A percentile compares a stretch with the other conserved stretches of the same genome.
Conservation (phyloP, 2,888 invertebrate genomes). For the Chironomus tentans region DNA sequence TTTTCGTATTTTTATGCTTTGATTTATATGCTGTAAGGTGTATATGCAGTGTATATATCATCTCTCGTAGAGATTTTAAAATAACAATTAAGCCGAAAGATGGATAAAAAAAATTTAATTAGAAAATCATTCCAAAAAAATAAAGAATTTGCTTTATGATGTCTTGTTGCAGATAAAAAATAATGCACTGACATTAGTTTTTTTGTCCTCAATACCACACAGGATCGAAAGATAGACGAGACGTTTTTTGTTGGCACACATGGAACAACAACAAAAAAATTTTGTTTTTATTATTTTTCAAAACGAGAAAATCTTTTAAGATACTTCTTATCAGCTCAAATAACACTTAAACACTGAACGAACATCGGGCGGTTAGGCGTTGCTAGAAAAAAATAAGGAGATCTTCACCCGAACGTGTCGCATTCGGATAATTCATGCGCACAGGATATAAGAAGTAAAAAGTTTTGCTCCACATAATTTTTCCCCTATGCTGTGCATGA, state of each 20-base stretch:
- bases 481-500: background rate
- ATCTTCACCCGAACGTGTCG: background rate
- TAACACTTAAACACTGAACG: slow-evolving; percentile 9
- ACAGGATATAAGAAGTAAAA: background rate
- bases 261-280: background rate
- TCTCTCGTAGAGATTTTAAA: too few species aligned
- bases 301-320: background rate
- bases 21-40: background rate
- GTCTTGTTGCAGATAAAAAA: too few species aligned
- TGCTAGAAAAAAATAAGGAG: background rate
- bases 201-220: too few species aligned
- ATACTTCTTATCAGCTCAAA: slow-evolving; percentile 19
- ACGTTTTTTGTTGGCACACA: too few species aligned
- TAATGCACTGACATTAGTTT: too few species aligned
- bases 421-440: slow-evolving; percentile 5
- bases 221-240: too few species aligned
- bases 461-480: slow-evolving; percentile 4
- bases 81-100: too few species aligned
- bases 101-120: too few species aligned
- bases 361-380: slow-evolving; percentile 14
- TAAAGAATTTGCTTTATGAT: too few species aligned
- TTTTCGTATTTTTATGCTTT: background rate
- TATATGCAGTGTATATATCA: too few species aligned
- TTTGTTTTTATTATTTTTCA: background rate
- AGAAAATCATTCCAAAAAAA: too few species aligned